Base-by-base conservation (phyloP, 2,888 invertebrate species). In the Cotesia congregata region DNA sequence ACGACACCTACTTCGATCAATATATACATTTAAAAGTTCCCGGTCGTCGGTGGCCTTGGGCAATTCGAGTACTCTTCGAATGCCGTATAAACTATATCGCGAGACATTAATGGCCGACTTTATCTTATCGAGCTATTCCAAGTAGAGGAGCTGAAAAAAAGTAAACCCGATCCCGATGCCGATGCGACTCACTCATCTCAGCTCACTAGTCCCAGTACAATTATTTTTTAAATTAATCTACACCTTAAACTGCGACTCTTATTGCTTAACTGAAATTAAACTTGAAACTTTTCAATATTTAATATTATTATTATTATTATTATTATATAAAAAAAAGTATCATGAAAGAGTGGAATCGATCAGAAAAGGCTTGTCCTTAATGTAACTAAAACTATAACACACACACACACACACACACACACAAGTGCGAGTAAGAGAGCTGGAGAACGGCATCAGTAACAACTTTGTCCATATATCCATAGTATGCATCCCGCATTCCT, bases 401-500 rank as follows among this genome's bases (percentile, higher is more conserved):
- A 50, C 2, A 50, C 2, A 50, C 2, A 50, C 2, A 50, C 2
- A 50, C 2, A 50, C 2, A 50, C 2, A 50, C 2, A 50, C 2
- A 50, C 2, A 50, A 7, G 50, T 72, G 69, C 15, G 72, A 71
- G 60, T 69, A 50, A 74, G 75, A 78, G 74, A 65, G 77, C 74
- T 30, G 30, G 30, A 30, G 30, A 77, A 77, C 77, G 80, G 78
- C 79, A 78, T 77, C 78, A 79, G 80, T 80, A 81, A 81, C 79
- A 84, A 85, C 85, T 85, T 84, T 83, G 84, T 84, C 84, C 83
- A 83, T 65, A 15, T n/a, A 62, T 17, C 15, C 17, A 62, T 65
- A 38, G 9, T 65, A 87, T 86, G 87, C 87, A 87, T 86, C 85
- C 84, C 84, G 87, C 88, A 88, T 88, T 88, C 88, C 87, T 88